These are phyloP conservation scores for Drosophila gaucha DNA, from an alignment of 2,888 invertebrate species.

Conservation along the genomic window DNA sequence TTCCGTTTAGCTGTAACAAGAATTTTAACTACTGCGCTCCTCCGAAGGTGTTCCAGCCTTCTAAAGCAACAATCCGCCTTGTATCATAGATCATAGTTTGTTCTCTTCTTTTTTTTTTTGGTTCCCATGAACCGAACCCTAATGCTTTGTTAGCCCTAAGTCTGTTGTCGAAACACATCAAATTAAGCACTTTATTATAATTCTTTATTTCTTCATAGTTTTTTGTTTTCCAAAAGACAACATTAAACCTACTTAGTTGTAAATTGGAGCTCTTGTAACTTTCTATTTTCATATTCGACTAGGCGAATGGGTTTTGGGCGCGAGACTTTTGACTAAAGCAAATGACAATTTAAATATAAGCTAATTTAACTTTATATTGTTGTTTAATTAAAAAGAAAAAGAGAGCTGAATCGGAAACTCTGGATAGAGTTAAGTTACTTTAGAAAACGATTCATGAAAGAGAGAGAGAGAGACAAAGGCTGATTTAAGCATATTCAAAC, in stretches of 20 bases:
- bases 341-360: conserved; percentile 23
- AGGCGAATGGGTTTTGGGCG: not conserved
- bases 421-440: too few relatives aligned
- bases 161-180: conserved; percentile 28
- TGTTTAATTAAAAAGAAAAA: conserved; percentile 2
- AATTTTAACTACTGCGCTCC: conserved; percentile 1
- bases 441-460: too few relatives aligned
- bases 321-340: not conserved
- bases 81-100: conserved; percentile 26
- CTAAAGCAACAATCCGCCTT: conserved; percentile 53
- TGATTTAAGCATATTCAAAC: too few relatives aligned
- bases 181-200: conserved; percentile 13
- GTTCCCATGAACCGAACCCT: too few relatives aligned
- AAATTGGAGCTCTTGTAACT: too few relatives aligned
- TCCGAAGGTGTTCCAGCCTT: conserved; percentile 6
- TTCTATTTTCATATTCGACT: not conserved
- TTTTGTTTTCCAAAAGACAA: too few relatives aligned
- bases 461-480: too few relatives aligned
- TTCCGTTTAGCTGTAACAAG: conserved; percentile 27
- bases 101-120: too few relatives aligned
- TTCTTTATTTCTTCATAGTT: not conserved
- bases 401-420: too few relatives aligned
- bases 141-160: conserved; percentile 33
- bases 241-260: too few relatives aligned
- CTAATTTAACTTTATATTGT: conserved; percentile 10